phyloP scores from a whole-genome alignment of 2,888 invertebrate genomes.

The Bombylius major region DNA sequence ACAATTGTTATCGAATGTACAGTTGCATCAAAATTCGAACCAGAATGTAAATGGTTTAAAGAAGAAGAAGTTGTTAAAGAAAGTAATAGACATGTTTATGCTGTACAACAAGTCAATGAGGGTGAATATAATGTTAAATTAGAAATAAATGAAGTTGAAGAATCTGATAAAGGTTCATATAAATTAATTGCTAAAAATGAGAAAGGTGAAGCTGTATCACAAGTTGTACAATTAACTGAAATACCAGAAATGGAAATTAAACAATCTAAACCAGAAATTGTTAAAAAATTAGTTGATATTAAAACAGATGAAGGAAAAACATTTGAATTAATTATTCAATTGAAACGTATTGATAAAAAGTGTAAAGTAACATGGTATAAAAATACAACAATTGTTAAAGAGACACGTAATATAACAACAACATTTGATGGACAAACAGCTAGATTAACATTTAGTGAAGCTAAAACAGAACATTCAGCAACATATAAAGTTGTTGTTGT shows the following conservation, averaged over 20 bases:
- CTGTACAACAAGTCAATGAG: slow-evolving; percentile 39
- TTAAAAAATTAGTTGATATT: slow-evolving; percentile 61
- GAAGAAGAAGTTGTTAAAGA: slow-evolving; percentile 67
- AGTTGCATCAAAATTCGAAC: slow-evolving; percentile 86
- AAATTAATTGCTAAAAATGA: slow-evolving; percentile 85
- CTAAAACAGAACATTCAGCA: slow-evolving; percentile 64
- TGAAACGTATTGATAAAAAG: slow-evolving; percentile 64
- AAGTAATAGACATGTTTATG: slow-evolving; percentile 35
- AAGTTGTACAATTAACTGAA: slow-evolving; percentile 74
- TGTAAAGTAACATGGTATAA: slow-evolving; percentile 78
- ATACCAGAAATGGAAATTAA: slow-evolving; percentile 64
- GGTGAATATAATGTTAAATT: slow-evolving; percentile 84
- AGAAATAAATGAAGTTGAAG: slow-evolving; percentile 73
- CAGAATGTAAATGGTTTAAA: slow-evolving; percentile 88
- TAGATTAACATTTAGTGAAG: slow-evolving; percentile 62
- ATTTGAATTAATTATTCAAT: slow-evolving; percentile 61
- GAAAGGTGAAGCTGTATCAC: slow-evolving; percentile 84
- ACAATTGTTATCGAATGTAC: slow-evolving; percentile 88
- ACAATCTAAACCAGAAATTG: slow-evolving; percentile 68
- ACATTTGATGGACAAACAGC: slow-evolving; percentile 75
- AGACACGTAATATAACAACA: slow-evolving; percentile 63
- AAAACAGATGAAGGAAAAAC: slow-evolving; percentile 59
- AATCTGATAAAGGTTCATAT: slow-evolving; percentile 75
- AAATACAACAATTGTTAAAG: slow-evolving; percentile 61
- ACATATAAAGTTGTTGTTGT: slow-evolving; percentile 74